phyloP scores from a whole-genome alignment of 2,797 vertebrate genomes.

The Orientallactaga sibirica region DNA sequence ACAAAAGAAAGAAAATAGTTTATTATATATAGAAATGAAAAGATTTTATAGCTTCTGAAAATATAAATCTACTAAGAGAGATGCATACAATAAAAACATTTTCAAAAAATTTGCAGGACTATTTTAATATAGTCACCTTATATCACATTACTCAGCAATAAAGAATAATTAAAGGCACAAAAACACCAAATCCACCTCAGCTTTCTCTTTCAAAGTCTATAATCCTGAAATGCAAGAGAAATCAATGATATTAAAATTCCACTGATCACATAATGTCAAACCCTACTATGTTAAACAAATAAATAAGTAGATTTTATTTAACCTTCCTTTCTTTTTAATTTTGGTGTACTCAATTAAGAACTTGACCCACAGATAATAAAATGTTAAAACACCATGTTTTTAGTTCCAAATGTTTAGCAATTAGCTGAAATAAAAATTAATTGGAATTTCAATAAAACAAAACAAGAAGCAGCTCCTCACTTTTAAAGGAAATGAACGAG shows the following conservation, averaged over 20 bases:
- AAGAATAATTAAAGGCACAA: slow-evolving; percentile 18
- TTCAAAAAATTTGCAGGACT: slow-evolving; percentile 1
- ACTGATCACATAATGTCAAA: not conserved
- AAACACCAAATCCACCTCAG: not conserved
- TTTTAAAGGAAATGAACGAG: not conserved
- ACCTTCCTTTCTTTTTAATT: not conserved
- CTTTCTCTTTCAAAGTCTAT: not conserved
- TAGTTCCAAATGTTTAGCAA: not conserved
- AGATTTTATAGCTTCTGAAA: slow-evolving; percentile 34
- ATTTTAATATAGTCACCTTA: slow-evolving; percentile 3
- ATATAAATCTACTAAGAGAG: not conserved
- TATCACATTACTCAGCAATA: not conserved
- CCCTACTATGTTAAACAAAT: slow-evolving; percentile 4
- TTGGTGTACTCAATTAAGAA: not conserved
- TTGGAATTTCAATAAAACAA: slow-evolving; percentile 11
- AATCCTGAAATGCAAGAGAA: not conserved
- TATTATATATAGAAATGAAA: not conserved
- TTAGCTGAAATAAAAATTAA: slow-evolving; percentile 44
- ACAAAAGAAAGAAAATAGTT: too few species aligned
- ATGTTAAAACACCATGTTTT: slow-evolving; percentile 1
- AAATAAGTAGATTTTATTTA: not conserved
- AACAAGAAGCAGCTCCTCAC: not conserved
- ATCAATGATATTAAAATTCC: slow-evolving; percentile 27
- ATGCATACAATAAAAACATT: slow-evolving; percentile 29
- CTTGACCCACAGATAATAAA: slow-evolving; percentile 14